Evolutionary conservation across 2,888 invertebrate genomes (phyloP).

Genomic region (Alloplasta piceator): DNA sequence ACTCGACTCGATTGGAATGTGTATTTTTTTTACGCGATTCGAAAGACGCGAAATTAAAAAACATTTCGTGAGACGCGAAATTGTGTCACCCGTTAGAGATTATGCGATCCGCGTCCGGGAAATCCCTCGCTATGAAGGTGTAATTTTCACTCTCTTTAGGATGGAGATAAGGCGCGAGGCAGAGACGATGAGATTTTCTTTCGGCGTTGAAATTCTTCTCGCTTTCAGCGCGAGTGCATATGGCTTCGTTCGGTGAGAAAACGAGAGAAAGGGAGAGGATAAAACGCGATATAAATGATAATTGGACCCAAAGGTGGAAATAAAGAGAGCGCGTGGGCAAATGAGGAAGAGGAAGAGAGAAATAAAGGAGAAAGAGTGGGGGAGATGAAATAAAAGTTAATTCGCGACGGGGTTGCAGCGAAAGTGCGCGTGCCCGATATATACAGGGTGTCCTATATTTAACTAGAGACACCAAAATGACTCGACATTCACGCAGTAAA

Average conservation of each 20-base stretch:
- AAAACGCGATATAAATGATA: conserved; percentile 39
- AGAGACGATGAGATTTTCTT: conserved; percentile 30
- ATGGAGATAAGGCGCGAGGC: not conserved
- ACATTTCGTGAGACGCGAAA: no score
- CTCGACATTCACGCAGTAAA: no score
- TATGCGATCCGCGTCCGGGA: not conserved
- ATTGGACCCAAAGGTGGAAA: conserved; percentile 46
- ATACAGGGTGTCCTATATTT: no score
- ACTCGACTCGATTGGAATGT: no score
- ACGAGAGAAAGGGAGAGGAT: not conserved
- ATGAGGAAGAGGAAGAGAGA: not conserved
- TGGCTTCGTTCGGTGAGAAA: not conserved
- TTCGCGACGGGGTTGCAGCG: conserved; percentile 12
- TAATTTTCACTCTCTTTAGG: conserved; percentile 42
- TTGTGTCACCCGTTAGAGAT: conserved; percentile 16
- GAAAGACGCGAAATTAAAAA: no score
- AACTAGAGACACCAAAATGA: no score
- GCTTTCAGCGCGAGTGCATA: conserved; percentile 15
- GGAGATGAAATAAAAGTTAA: not conserved
- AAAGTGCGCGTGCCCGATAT: not conserved
- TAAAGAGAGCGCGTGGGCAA: conserved; percentile 14
- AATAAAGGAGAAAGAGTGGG: not conserved
- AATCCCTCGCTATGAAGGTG: conserved; percentile 20
- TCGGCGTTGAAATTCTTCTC: conserved; percentile 23
- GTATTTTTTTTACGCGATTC: no score